Conservation (phyloP, 2,113 vertebrate genomes). For the Uria aalge region DNA sequence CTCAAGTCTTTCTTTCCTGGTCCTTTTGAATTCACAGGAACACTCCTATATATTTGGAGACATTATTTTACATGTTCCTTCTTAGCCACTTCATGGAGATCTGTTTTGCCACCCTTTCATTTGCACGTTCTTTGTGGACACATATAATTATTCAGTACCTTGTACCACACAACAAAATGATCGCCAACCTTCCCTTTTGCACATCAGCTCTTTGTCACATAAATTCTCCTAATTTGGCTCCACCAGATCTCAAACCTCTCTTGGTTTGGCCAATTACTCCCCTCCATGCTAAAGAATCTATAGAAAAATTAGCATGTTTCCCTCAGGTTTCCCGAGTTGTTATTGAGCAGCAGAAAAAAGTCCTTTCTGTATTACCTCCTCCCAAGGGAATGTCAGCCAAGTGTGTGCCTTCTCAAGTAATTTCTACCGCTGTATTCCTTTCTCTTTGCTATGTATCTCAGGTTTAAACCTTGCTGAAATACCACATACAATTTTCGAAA, state of each 20-base stretch:
- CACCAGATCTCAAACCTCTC: background rate
- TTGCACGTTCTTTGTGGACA: background rate
- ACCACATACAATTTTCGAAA: background rate
- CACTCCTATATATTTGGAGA: background rate
- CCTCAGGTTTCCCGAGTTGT: background rate
- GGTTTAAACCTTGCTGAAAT: background rate
- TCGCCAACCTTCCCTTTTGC: background rate
- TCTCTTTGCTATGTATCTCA: background rate
- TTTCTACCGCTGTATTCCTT: background rate
- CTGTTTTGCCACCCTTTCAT: background rate
- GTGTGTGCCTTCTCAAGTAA: background rate
- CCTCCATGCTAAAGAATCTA: background rate
- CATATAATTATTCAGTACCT: background rate
- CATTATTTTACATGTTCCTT: background rate
- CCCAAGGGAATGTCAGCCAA: background rate
- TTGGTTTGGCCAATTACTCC: background rate
- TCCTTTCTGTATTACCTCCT: background rate
- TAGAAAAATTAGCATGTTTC: background rate
- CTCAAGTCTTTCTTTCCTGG: background rate
- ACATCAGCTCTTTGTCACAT: background rate
- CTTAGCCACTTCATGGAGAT: background rate
- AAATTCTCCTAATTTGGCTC: background rate
- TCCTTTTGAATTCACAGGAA: background rate
- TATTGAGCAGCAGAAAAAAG: background rate
- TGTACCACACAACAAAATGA: background rate